A percentile compares a stretch with the other conserved stretches of the same genome.
phyloP scores from a whole-genome alignment of 2,797 vertebrate genomes.

The Pantherophis vulpinus region DNA sequence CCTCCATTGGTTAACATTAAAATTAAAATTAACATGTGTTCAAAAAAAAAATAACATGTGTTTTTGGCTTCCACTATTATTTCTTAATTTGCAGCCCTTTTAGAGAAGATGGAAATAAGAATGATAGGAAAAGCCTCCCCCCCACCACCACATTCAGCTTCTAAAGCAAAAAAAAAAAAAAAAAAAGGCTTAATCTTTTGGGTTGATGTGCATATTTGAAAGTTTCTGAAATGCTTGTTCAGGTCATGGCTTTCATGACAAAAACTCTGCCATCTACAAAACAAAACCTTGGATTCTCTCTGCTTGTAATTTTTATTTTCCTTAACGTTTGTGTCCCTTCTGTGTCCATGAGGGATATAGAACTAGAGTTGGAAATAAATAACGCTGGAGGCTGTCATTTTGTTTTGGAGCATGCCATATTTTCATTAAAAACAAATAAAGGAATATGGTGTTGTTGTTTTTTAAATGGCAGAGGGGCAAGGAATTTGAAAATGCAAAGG shows the following conservation, averaged over 20 bases:
- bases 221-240: neutral
- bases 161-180: neutral
- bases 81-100: neutral
- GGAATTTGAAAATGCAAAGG: neutral
- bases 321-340: neutral
- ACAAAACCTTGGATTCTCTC: neutral
- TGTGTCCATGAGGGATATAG: neutral
- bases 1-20: neutral
- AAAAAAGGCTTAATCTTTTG: neutral
- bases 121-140: conserved; percentile 26
- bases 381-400: neutral
- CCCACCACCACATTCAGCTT: too few species aligned
- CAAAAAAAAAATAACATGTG: neutral
- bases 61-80: neutral
- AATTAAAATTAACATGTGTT: neutral
- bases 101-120: conserved; percentile 36
- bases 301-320: neutral
- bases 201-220: neutral
- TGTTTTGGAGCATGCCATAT: neutral
- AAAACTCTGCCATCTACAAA: neutral
- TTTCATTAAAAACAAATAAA: neutral
- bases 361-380: neutral
- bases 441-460: neutral
- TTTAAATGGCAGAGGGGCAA: neutral
- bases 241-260: neutral